Conservation (phyloP, 2,113 vertebrate genomes). For the Embiotoca jacksoni region DNA sequence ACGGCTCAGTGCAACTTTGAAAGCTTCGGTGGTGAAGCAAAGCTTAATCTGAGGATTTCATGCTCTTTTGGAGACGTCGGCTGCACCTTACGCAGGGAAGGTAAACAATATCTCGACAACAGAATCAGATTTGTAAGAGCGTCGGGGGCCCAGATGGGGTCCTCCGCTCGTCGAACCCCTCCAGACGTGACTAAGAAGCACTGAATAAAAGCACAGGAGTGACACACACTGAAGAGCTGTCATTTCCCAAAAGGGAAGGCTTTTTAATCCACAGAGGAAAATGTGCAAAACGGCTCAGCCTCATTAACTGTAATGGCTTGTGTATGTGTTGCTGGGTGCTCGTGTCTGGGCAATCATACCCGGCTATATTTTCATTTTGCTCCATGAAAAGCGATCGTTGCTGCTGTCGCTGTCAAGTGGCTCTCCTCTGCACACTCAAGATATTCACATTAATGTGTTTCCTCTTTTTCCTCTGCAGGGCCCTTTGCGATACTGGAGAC, state of each 20-base stretch:
- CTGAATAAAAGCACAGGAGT: constrained; percentile 17
- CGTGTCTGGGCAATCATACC: constrained; percentile 28
- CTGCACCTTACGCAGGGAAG: constrained; percentile 61
- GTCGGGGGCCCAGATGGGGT: constrained; percentile 62
- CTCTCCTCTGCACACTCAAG: constrained; percentile 32
- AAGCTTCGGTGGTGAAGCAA: constrained; percentile 61
- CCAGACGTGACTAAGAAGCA: constrained; percentile 36
- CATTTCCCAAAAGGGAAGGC: constrained; percentile 23
- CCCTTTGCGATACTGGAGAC: constrained; percentile 50
- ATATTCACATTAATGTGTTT: constrained; percentile 66
- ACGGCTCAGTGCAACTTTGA: constrained; percentile 44
- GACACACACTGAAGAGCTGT: constrained; percentile 1
- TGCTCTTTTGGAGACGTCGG: constrained; percentile 70
- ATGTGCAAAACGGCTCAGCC: constrained; percentile 30
- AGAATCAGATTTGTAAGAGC: constrained; percentile 42
- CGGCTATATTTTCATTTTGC: constrained; percentile 54
- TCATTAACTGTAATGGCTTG: constrained; percentile 53
- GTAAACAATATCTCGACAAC: constrained; percentile 62
- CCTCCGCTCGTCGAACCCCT: constrained; percentile 46
- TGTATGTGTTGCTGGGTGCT: constrained; percentile 8
- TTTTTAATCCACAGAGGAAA: constrained; percentile 46
- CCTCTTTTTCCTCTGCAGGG: constrained; percentile 69
- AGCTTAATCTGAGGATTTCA: constrained; percentile 69
- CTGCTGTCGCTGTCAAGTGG: constrained; percentile 49
- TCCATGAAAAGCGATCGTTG: constrained; percentile 40